Percentiles rank a stretch among this genome's conserved stretches.
phyloP scores from a whole-genome alignment of 2,888 invertebrate species.

The Crematogaster levior region DNA sequence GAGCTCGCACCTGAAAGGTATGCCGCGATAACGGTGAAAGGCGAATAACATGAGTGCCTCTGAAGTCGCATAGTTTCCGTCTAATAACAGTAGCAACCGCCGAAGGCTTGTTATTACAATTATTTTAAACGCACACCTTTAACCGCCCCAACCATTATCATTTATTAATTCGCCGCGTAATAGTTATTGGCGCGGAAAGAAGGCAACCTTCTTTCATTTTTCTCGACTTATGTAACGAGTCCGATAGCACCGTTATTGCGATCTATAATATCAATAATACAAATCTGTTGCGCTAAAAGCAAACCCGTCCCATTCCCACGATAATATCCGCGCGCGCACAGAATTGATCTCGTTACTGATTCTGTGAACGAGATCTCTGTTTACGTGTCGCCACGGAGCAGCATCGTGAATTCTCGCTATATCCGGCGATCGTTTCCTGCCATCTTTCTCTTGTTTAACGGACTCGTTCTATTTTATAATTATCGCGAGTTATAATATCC shows the following conservation, averaged over 20 bases:
- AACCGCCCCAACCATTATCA: slow-evolving; percentile 50
- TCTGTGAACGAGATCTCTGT: slow-evolving; percentile 13
- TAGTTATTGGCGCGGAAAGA: not conserved
- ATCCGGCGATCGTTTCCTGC: slow-evolving; percentile 33
- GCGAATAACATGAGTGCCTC: slow-evolving; percentile 69
- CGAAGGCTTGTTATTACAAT: slow-evolving; percentile 56
- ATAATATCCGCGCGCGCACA: not conserved
- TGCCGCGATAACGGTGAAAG: slow-evolving; percentile 67
- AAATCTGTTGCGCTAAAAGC: slow-evolving; percentile 26
- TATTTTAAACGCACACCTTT: slow-evolving; percentile 59
- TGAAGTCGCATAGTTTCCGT: slow-evolving; percentile 69
- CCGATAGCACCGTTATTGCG: slow-evolving; percentile 20
- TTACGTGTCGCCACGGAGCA: slow-evolving; percentile 6
- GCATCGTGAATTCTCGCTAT: slow-evolving; percentile 8
- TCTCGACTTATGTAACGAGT: slow-evolving; percentile 29
- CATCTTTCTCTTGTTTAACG: slow-evolving; percentile 4
- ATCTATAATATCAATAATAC: slow-evolving; percentile 35
- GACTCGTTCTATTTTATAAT: slow-evolving; percentile 18
- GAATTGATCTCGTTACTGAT: slow-evolving; percentile 19
- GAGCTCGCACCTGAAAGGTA: slow-evolving; percentile 67
- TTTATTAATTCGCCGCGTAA: slow-evolving; percentile 44
- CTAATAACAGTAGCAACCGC: slow-evolving; percentile 61
- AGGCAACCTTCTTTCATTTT: not conserved
- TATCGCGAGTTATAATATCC: slow-evolving; percentile 33
- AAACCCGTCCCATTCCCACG: not conserved